Evolutionary conservation across 2,113 vertebrate genomes (phyloP).

Genomic region (Carollia perspicillata): DNA sequence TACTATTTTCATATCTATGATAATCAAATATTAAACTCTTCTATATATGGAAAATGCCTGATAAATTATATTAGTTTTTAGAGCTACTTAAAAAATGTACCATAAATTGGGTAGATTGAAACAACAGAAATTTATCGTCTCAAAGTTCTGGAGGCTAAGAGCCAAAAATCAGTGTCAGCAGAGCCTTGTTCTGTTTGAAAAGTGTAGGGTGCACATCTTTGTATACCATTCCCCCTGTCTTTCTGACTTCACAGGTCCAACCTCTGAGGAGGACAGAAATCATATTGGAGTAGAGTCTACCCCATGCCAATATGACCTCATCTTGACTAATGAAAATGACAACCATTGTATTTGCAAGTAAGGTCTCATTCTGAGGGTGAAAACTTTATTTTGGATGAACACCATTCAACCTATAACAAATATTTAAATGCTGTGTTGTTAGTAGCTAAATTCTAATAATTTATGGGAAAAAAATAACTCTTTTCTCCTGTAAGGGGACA

Average conservation of each 20-base stretch:
- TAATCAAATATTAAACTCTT: background rate
- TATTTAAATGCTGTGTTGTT: background rate
- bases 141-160: background rate
- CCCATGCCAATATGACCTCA: background rate
- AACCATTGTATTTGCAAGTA: background rate
- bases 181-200: accelerated
- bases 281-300: background rate
- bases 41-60: background rate
- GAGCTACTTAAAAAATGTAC: background rate
- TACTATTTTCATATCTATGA: background rate
- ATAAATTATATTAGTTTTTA: background rate
- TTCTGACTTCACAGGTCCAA: background rate
- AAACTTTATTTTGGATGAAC: background rate
- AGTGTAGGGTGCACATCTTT: accelerated
- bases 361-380: background rate
- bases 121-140: background rate
- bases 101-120: background rate
- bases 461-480: background rate
- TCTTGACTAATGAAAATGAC: background rate
- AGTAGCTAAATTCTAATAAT: background rate
- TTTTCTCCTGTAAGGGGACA: background rate
- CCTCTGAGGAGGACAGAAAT: background rate
- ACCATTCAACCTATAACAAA: background rate
- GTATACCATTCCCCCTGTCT: background rate
- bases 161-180: background rate